Evolutionary conservation across 2,888 invertebrate species (phyloP).

Genomic region (Pteria penguin): DNA sequence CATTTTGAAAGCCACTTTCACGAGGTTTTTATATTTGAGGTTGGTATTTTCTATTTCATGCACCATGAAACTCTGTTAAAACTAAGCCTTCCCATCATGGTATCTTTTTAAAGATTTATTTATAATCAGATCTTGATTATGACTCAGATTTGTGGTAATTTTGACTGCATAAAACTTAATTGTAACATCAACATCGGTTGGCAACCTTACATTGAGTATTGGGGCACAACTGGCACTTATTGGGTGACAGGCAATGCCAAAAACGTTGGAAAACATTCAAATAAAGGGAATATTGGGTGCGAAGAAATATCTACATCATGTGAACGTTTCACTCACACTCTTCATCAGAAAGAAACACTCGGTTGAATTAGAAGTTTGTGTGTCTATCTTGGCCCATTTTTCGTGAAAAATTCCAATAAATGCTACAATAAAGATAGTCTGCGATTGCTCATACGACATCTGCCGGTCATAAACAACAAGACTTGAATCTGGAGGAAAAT

Average conservation of each 20-base stretch:
- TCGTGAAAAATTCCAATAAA: neutral
- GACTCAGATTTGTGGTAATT: neutral
- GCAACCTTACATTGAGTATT: neutral
- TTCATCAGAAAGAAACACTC: neutral
- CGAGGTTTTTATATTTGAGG: neutral
- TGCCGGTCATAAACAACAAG: neutral
- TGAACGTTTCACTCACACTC: neutral
- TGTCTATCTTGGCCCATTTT: neutral
- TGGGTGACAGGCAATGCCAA: neutral
- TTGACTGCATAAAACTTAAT: neutral
- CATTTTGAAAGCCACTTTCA: neutral
- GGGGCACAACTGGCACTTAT: neutral
- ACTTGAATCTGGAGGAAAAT: no score
- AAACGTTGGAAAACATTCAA: neutral
- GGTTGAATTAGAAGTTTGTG: neutral
- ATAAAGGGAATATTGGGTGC: neutral
- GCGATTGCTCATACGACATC: neutral
- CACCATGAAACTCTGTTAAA: neutral
- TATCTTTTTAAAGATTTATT: neutral
- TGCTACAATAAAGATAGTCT: neutral
- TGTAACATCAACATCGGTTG: neutral
- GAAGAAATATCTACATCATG: neutral
- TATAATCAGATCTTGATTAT: neutral
- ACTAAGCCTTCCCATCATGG: neutral
- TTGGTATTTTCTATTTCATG: constrained; percentile 13